Conservation (phyloP, 2,888 invertebrate species). For the Paralinhomoeus sp. region DNA sequence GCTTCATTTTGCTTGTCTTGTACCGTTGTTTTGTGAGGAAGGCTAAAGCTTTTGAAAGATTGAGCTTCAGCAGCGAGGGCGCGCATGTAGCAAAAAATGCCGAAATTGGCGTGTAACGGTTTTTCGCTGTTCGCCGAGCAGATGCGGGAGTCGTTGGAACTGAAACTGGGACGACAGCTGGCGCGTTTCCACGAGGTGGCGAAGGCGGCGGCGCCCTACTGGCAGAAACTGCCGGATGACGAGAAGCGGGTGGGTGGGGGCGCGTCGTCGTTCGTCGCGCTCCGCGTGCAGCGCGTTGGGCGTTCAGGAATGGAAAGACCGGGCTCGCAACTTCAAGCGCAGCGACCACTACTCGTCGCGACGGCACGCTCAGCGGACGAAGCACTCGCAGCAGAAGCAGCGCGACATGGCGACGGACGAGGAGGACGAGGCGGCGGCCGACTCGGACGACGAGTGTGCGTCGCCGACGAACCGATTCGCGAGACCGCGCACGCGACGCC, state of each 20-base stretch:
- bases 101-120: constrained; percentile 1
- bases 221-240: neutral
- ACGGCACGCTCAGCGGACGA: neutral
- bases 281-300: too few species aligned
- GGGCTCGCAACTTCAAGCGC: neutral
- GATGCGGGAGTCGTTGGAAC: neutral
- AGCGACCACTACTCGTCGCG: neutral
- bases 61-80: too few species aligned
- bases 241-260: neutral
- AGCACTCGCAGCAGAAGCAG: neutral
- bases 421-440: neutral
- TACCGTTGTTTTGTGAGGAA: too few species aligned
- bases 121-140: constrained; percentile 1
- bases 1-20: too few species aligned
- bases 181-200: neutral
- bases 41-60: too few species aligned
- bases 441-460: neutral
- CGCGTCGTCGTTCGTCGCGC: neutral
- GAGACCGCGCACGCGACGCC: too few species aligned
- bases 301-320: constrained; percentile 2
- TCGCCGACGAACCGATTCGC: too few species aligned
- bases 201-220: constrained; percentile 1
- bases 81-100: constrained; percentile 1
- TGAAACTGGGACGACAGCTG: neutral
- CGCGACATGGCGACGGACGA: too few species aligned